Evolutionary conservation across 2,888 invertebrate genomes (phyloP).

Genomic region (Drosophila mimica): DNA sequence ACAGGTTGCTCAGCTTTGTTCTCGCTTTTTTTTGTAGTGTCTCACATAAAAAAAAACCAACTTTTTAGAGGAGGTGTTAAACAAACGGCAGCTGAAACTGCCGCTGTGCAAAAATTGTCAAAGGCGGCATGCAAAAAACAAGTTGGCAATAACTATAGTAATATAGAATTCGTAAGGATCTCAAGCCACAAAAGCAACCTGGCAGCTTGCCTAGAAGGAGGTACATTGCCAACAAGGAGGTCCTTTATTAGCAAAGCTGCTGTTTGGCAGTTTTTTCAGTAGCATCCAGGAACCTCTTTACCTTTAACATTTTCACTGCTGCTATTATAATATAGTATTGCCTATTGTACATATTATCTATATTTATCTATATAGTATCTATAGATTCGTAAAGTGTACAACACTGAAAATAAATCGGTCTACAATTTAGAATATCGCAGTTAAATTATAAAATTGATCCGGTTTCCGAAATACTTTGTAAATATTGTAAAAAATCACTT

Average conservation of each 20-base stretch:
- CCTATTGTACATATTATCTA: not conserved
- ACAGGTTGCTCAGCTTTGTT: slow-evolving; percentile 49
- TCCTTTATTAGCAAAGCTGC: slow-evolving; percentile 28
- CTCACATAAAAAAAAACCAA: slow-evolving; percentile 53
- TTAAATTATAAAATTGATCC: not conserved
- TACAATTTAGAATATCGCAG: not conserved
- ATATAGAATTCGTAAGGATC: slow-evolving; percentile 11
- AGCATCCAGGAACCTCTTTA: not conserved
- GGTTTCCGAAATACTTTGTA: not conserved
- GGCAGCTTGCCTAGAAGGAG: slow-evolving; percentile 13
- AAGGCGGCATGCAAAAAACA: slow-evolving; percentile 18
- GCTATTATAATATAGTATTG: not conserved
- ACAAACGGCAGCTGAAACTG: slow-evolving; percentile 71
- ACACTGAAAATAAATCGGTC: not conserved
- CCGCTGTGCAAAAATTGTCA: slow-evolving; percentile 64
- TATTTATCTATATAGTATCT: not conserved
- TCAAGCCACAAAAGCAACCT: slow-evolving; percentile 20
- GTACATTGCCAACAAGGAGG: not conserved
- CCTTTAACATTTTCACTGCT: no score
- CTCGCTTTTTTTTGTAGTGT: slow-evolving; percentile 3
- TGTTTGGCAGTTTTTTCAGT: not conserved
- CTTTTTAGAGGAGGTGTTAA: slow-evolving; percentile 68
- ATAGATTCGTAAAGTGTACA: not conserved
- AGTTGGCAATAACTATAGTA: not conserved
- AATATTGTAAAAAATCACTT: rapidly evolving